Base-by-base conservation (phyloP, 2,797 vertebrate genomes). In the Schizopygopsis malacanthus region DNA sequence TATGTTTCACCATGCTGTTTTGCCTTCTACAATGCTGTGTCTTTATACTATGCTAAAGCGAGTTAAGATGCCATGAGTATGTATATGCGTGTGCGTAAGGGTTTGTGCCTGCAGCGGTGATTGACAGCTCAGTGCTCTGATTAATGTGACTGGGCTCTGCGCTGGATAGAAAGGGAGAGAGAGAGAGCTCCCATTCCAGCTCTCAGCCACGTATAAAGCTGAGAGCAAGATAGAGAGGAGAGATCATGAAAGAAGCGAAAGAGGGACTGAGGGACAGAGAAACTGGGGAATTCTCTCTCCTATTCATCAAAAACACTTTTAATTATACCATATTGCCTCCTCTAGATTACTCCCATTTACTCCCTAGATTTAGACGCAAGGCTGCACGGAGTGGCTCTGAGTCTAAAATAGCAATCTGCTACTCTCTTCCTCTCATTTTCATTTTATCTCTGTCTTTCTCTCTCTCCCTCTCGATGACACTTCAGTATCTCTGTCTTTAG, bases 221-320 rank as follows among this genome's bases (percentile, higher is more conserved):
- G 73, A 77, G 63, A 87, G 75, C 37, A 39, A 79, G 79, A 61
- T 73, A 54, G 43, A 77, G 52, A 69, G 69, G 77, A 33, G 25
- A 65, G 75, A 71, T 78, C 54, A 43, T 52, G 80, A 69, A 78
- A 52, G 45, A 12, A 63, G 52, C n/a, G 77, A 81, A 47, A 75
- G 43, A 72, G 69, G 76, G 80, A 85, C 65, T 71, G 79, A 83
- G 84, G 67, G 79, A 71, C 59, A 76, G 54, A 84, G 69, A 84
- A 45, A 75, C 65, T n/a, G 22, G 72, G 52, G 79, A 77, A 80
- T 86, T 84, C 83, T 56, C 73, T n/a, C n/a, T 45, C 77, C 85
- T 81, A 87, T 90, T 90, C 84, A 89, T 88, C 87, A 89, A 87
- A 82, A 72, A 67, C 65, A 69, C 75, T 89, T 87, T 90, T 89